Base-by-base conservation (phyloP, 2,888 invertebrate genomes). In the Agrotis ipsilon region DNA sequence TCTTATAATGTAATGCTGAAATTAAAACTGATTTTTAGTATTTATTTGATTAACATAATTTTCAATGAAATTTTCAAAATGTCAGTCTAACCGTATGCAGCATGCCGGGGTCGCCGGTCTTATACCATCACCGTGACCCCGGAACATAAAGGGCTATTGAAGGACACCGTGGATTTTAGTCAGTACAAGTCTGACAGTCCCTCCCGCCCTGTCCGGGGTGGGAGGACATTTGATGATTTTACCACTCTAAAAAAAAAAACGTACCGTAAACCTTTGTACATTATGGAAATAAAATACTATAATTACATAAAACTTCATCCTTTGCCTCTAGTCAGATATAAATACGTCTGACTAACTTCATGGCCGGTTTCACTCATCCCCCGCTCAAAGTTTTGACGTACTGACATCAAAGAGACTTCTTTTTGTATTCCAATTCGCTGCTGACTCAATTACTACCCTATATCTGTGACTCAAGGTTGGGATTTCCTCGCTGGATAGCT, bases 391-490 rank as follows among this genome's bases (percentile, higher is more conserved):
- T 80, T 80, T 73, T 82, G 79, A 80, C 79, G 69, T 63, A 64
- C 80, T 73, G 68, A 82, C 79, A 79, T 79, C 80, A 74, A 80
- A 79, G 80, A 54, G 60, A 78, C 62, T 79, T 82, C 55, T 58
- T 79, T 80, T 60, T 64, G 66, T 74, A 67, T 80, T 79, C 66
- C 57, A 79, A 19, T 11, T 14, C 48, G 27, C n/a, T 74, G 43
- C 55, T 72, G 2, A 13, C 32, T 19, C 9, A 45, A 54, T 79
- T 54, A 49, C 27, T 14, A 46, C 68, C 48, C n/a, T 81, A 63
- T 55, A 3, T 54, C 39, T 27, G 2, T 58, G 3, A 5, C 5
- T 1, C 78, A 66, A 60, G 65, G 78, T 45, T 66, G 27, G 24
- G n/a, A 32, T 70, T 81, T 39, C 46, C 39, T 27, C 48, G 57